Base-by-base conservation (phyloP, 2,113 vertebrate genomes). In the Brachyistius frenatus region DNA sequence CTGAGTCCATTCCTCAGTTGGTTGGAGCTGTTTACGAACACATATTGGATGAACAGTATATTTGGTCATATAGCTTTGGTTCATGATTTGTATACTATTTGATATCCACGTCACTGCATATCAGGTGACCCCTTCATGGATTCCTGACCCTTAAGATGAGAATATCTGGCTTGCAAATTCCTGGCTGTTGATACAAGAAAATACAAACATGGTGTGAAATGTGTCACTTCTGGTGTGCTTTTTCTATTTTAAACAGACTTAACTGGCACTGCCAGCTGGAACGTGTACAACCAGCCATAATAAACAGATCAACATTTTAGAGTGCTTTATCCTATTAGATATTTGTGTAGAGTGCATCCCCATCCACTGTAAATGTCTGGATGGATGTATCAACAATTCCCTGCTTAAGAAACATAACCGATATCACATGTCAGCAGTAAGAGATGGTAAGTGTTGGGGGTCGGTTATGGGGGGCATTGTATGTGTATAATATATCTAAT, bases 151-250 rank as follows among this genome's bases (percentile, higher is more conserved):
- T 37, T 6, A 32, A 36, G 1, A 55, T 36, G 31, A 83, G 57
- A 63, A 53, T 61, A 33, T 41, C 23, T 16, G 35, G 13, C 32
- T 64, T 33, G 13, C 11, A 52, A 39, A 72, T 47, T 36, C 60
- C 23, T 16, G 44, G 15, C 41, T 39, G 58, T 53, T 52, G n/a
- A 83, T 50, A 8, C 16, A 64, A 69, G 14, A 3, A 74, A 55
- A 68, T 15, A 15, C 33, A 56, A 80, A 74, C 63, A 35, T 9
- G 1, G 15, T 23, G 5, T 64, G 52, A 78, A 64, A 83, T 33
- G 2, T 32, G 7, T 60, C 7, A 46, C 33, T 30, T 62, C 5
- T 9, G 46, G 16, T 56, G 16, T 67, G 41, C 30, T 50, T 52
- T 58, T 60, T 46, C 5, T 31, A 13, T 64, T 58, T 46, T 23